Evolutionary conservation across 2,888 invertebrate species (phyloP), one percentile per base, ranked within the genome.

Genomic region (Neoitamus cyanurus): DNA sequence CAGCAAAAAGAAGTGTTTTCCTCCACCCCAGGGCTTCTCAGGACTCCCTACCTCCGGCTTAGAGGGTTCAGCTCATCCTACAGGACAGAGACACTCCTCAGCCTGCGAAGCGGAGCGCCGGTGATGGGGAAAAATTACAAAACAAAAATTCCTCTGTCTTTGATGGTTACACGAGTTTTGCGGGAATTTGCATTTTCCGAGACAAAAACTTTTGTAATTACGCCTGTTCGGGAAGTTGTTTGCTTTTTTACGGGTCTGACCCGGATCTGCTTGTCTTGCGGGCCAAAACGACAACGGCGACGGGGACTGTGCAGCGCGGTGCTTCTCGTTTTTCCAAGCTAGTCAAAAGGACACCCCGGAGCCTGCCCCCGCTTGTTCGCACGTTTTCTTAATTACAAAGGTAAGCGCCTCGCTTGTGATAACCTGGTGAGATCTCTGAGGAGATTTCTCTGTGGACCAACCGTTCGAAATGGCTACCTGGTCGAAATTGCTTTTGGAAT

Each of bases 161-260:
- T 73, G 36, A 73, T 73, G 31, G 73, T 73, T 73, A 73, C 73
- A 34, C 36, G 73, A 73, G 73, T 73, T 73, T 73, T 20, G 34
- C 9, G 15, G 36, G 73, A 73, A 73, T 73, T 73, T 73, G 73
- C 73, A 73, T 73, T 73, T 73, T 73, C 73, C 20, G 36, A 73
- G 73, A 73, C 73, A 73, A 73, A 73, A 73, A 73, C 31, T 73
- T 73, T 73, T 31, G 73, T 73, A 73, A 73, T 73, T 73, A 73
- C 31, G 31, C 20, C n/a, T 31, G 73, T 31, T 34, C 36, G 34
- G 58, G 58, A 20, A 58, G 58, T 58, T 58, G 58, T 58, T 58
- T 58, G 58, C 58, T 58, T 58, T 58, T 58, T 58, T 58, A 58
- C 58, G 58, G 58, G 58, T 25, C 20, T 58, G 58, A 58, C 58